phyloP scores from a whole-genome alignment of 2,888 invertebrate genomes.

The Maniola hyperantus region DNA sequence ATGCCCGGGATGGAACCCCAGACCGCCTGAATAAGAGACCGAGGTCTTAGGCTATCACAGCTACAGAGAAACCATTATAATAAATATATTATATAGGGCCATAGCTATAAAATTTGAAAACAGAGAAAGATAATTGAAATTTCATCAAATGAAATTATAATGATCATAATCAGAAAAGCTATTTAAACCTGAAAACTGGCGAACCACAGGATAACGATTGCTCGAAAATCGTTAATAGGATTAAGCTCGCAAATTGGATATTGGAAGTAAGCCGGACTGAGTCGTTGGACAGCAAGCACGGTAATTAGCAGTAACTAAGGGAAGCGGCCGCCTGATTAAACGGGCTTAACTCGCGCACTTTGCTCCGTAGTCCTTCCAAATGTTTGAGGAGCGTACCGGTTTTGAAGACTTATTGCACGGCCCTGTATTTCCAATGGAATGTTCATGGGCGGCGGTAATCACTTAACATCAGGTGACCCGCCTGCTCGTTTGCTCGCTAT shows the following conservation, averaged over 20 bases:
- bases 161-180: slow-evolving; percentile 9
- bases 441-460: no score
- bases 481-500: no score
- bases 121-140: not conserved
- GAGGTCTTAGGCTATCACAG: not conserved
- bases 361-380: slow-evolving; percentile 36
- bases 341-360: slow-evolving; percentile 63
- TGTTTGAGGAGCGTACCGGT: slow-evolving; percentile 3
- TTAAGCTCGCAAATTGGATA: slow-evolving; percentile 75
- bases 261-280: slow-evolving; percentile 69
- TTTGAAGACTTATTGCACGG: not conserved
- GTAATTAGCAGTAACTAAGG: slow-evolving; percentile 78
- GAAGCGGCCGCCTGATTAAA: slow-evolving; percentile 65
- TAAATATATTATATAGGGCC: no score
- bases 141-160: slow-evolving; percentile 7
- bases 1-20: no score
- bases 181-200: slow-evolving; percentile 11
- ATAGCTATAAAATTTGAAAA: no score
- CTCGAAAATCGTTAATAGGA: slow-evolving; percentile 59
- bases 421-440: not conserved
- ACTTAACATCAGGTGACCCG: no score
- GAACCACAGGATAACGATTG: slow-evolving; percentile 32
- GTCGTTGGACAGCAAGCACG: slow-evolving; percentile 71
- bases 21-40: no score
- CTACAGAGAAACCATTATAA: no score